Evolutionary conservation across 1,140 invertebrate genomes (phyloP).

Genomic region (Geopemphigus sp.): DNA sequence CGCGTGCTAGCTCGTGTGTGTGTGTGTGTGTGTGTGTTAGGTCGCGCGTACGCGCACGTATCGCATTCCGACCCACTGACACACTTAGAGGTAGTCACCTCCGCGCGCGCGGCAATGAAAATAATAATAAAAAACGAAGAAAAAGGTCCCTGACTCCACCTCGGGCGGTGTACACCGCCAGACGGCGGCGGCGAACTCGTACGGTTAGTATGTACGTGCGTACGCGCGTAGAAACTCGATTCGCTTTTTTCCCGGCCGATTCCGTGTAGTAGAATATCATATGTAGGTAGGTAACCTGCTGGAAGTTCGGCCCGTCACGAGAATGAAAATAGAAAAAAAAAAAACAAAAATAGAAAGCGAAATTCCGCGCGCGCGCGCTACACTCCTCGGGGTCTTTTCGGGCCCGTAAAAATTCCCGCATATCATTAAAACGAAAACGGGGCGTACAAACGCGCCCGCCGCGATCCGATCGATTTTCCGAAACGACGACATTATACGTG

Average conservation of each 20-base stretch:
- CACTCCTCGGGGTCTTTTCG: background rate
- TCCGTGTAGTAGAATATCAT: too few species aligned
- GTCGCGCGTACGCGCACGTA: background rate
- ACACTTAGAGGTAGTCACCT: constrained; percentile 11
- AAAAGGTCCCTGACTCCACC: constrained; percentile 37
- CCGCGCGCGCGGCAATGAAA: constrained; percentile 20
- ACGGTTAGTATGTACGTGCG: background rate
- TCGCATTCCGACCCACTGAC: constrained; percentile 47
- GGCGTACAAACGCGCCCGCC: too few species aligned
- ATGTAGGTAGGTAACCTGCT: too few species aligned
- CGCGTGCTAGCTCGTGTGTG: background rate
- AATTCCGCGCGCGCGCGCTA: background rate
- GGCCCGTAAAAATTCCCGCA: constrained; percentile 19
- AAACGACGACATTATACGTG: too few species aligned
- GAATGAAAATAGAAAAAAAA: background rate
- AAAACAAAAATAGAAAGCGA: constrained; percentile 18
- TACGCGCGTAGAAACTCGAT: background rate
- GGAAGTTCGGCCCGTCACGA: too few species aligned
- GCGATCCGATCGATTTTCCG: background rate
- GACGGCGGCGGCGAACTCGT: too few species aligned
- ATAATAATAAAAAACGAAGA: too few species aligned
- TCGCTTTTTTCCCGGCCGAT: constrained; percentile 26
- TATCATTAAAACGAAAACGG: constrained; percentile 12
- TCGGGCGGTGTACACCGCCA: constrained; percentile 15
- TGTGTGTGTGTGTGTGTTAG: background rate